Evolutionary conservation across 2,797 vertebrate species (phyloP), one percentile per base, ranked within the genome.

Genomic region (Delichon dasypus): DNA sequence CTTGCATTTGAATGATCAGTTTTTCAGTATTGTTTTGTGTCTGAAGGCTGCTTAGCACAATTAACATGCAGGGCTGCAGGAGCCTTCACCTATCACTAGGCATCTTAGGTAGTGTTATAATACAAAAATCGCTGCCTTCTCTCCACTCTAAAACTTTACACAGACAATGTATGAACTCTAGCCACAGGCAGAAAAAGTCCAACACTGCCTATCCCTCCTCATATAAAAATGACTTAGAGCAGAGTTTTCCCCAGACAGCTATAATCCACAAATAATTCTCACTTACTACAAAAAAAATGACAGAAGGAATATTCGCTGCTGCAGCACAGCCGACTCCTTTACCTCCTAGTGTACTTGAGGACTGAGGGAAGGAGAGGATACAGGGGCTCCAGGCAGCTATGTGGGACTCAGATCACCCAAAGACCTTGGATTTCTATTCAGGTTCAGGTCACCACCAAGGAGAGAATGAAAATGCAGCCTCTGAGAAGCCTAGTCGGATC

Each of bases 221-320:
- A 17, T 72, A 94, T 88, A 92, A 84, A 95, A 92, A 91, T 83
- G 2, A 93, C 88, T 94, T 90, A 93, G 62, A 89, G 53, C 50
- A 82, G 65, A 88, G 79, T 88, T 92, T 90, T 95, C 92, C 83
- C 89, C 50, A 76, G 91, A 88, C 75, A 88, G 48, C 71, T 75
- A 50, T 94, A 88, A 95, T 86, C 92, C 57, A 86, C 73, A 89
- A 91, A 81, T 84, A 92, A 89, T 83, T 77, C 78, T 86, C 72
- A 38, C 79, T 90, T 53, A 62, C 76, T 86, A 68, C 51, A 92
- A 84, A 57, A 85, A 94, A 93, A 91, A 70, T 53, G 62, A 87
- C 70, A 88, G 64, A 70, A 65, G 75, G 92, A 87, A 89, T 66
- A 67, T 36, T 78, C 18, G 5, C 62, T 85, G 40, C 36, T 91